Evolutionary conservation across 2,888 invertebrate genomes (phyloP).

Genomic region (Eilema griseolum): DNA sequence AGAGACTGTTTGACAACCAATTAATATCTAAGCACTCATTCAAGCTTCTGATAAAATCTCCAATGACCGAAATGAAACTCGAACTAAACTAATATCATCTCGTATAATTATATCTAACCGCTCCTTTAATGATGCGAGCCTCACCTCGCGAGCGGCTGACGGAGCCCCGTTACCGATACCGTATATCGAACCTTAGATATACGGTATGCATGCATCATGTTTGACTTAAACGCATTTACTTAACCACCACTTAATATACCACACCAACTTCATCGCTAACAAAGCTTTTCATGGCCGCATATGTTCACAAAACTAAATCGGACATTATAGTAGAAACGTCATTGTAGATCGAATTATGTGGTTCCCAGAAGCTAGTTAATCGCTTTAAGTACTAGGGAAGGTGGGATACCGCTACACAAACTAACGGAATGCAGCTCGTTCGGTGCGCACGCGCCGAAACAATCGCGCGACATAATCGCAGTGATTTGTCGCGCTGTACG

Average conservation of each 20-base stretch:
- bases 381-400: constrained; percentile 12
- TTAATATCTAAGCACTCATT: neutral
- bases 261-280: neutral
- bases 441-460: constrained; percentile 36
- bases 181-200: constrained; percentile 48
- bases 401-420: constrained; percentile 31
- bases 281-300: constrained; percentile 10
- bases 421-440: constrained; percentile 34
- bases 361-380: neutral
- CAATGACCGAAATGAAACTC: neutral
- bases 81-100: neutral
- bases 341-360: constrained; percentile 9
- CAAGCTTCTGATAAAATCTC: neutral
- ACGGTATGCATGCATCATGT: constrained; percentile 44
- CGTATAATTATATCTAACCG: neutral
- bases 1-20: neutral
- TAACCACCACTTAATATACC: neutral
- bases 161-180: constrained; percentile 56
- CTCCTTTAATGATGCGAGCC: constrained; percentile 26
- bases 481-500: constrained; percentile 36
- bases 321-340: neutral
- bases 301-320: neutral
- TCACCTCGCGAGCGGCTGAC: constrained; percentile 18
- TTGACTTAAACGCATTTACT: constrained; percentile 33
- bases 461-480: constrained; percentile 29